Evolutionary conservation across 2,888 invertebrate species (phyloP).

Genomic region (Drosophila nigritarsus): DNA sequence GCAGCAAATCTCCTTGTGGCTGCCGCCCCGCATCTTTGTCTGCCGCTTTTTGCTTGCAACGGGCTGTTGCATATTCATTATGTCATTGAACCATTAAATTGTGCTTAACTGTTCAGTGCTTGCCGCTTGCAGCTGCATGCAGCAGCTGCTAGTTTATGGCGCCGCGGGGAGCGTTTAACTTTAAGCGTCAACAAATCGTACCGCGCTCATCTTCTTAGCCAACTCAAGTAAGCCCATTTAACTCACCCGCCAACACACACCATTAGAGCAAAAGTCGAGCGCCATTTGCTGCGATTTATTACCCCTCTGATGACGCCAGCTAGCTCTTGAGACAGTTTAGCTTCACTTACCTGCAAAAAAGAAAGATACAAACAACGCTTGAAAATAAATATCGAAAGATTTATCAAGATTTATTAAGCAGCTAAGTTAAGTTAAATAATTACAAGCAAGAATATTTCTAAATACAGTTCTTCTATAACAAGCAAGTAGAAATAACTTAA

Average conservation of each 20-base stretch:
- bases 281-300: constrained; percentile 73
- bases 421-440: neutral
- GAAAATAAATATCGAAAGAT: constrained; percentile 21
- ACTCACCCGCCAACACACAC: constrained; percentile 26
- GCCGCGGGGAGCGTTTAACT: constrained; percentile 76
- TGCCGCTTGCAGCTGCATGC: constrained; percentile 8
- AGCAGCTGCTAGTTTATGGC: constrained; percentile 56
- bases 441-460: neutral
- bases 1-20: constrained; percentile 2
- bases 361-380: constrained; percentile 33
- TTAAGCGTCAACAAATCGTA: constrained; percentile 73
- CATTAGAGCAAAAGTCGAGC: constrained; percentile 48
- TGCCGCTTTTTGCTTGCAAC: constrained; percentile 25
- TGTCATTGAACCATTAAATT: constrained; percentile 83
- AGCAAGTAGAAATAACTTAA: neutral
- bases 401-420: constrained; percentile 8
- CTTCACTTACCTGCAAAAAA: constrained; percentile 77
- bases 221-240: constrained; percentile 11
- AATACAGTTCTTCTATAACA: neutral
- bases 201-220: constrained; percentile 42
- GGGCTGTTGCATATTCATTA: constrained; percentile 79
- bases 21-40: constrained; percentile 24
- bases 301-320: constrained; percentile 15
- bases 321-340: constrained; percentile 45
- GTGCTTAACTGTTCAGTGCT: constrained; percentile 70